Percentiles rank a stretch among this genome's conserved stretches.
phyloP scores from a whole-genome alignment of 2,797 vertebrate species.

The Lagodon rhomboides region DNA sequence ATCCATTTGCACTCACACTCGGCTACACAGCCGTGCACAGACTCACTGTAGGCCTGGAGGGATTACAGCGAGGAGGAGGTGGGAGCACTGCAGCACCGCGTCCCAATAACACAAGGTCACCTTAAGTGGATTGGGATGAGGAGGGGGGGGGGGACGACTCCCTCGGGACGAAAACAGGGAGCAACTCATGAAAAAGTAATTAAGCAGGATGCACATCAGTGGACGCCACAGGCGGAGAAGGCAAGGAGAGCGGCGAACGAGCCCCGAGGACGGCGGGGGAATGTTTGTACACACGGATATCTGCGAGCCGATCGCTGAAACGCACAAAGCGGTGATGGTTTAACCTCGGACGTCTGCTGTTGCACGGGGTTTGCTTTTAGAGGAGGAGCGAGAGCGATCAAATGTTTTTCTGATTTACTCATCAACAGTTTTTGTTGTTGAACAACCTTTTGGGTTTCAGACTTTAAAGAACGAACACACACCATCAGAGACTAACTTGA shows the following conservation, averaged over 20 bases:
- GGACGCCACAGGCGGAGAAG: conserved; percentile 65
- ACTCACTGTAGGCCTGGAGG: conserved; percentile 50
- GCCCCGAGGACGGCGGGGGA: conserved; percentile 33
- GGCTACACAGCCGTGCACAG: conserved; percentile 11
- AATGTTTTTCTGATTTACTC: no score
- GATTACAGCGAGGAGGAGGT: conserved; percentile 49
- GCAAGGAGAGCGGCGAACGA: conserved; percentile 39
- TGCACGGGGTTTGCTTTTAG: neutral
- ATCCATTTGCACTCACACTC: conserved; percentile 52
- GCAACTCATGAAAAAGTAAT: conserved; percentile 81
- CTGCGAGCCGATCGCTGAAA: conserved; percentile 32
- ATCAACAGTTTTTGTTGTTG: no score
- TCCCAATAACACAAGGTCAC: conserved; percentile 81
- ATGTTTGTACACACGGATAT: conserved; percentile 57
- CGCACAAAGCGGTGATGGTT: conserved; percentile 4
- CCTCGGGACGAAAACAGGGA: conserved; percentile 69
- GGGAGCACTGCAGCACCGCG: conserved; percentile 57
- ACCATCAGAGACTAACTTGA: no score
- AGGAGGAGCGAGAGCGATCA: neutral
- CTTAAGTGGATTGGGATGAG: conserved; percentile 71
- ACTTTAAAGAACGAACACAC: no score
- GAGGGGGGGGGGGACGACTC: conserved; percentile 45
- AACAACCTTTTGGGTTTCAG: no score
- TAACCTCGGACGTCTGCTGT: conserved; percentile 22
- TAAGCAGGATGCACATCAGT: conserved; percentile 79